Conservation (phyloP, 2,888 invertebrate genomes). For the Nymphalis urticae region DNA sequence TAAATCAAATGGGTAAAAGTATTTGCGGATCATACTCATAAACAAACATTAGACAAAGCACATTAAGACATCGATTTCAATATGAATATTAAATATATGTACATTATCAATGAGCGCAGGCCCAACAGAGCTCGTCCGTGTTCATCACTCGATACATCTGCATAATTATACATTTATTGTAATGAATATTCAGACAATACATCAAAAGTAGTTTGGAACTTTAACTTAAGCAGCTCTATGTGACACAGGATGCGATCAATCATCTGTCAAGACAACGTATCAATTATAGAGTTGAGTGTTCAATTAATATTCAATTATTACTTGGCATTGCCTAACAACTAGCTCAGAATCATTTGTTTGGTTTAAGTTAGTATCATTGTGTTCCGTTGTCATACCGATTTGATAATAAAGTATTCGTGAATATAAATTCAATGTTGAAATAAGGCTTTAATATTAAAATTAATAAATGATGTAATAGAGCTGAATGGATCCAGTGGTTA, state of each 20-base stretch:
- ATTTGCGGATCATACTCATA: too few species aligned
- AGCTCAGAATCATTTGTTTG: slow-evolving; percentile 8
- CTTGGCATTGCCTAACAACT: slow-evolving; percentile 23
- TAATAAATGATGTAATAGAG: too few species aligned
- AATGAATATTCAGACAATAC: slow-evolving; percentile 21
- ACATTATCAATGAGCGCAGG: neutral
- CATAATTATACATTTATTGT: slow-evolving; percentile 8
- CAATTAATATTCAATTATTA: slow-evolving; percentile 43
- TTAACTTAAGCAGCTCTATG: slow-evolving; percentile 3
- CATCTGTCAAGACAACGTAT: slow-evolving; percentile 49
- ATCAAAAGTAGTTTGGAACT: slow-evolving; percentile 8
- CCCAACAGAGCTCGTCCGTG: neutral
- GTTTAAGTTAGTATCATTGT: neutral
- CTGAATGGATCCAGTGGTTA: too few species aligned
- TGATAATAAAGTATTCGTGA: neutral
- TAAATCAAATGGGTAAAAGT: too few species aligned
- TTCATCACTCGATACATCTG: neutral
- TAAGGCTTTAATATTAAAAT: too few species aligned
- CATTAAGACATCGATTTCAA: too few species aligned
- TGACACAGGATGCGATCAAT: slow-evolving; percentile 60
- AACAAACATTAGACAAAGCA: too few species aligned
- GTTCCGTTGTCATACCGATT: neutral
- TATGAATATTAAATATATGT: neutral
- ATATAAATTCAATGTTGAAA: too few species aligned
- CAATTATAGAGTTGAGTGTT: slow-evolving; percentile 45